These are phyloP conservation scores for Scrobipalpa atriplicella DNA, from an alignment of 2,888 invertebrate genomes.

Conservation along the genomic window DNA sequence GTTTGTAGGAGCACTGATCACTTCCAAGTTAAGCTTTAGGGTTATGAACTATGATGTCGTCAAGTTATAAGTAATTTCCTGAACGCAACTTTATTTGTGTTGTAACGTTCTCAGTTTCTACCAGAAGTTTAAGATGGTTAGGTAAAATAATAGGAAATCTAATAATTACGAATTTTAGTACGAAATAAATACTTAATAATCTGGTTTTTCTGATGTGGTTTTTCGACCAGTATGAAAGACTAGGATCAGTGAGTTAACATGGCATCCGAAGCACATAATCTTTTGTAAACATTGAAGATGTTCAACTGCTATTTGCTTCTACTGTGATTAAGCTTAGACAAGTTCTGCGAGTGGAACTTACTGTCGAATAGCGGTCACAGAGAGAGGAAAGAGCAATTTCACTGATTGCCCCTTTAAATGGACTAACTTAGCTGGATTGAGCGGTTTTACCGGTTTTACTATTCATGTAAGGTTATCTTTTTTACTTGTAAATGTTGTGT, in stretches of 20 bases:
- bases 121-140: no score
- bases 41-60: not conserved
- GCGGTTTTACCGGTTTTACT: not conserved
- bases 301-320: no score
- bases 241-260: no score
- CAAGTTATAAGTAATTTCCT: not conserved
- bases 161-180: no score
- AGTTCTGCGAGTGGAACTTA: not conserved
- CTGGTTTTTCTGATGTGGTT: no score
- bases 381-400: constrained; percentile 27
- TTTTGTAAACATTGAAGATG: no score
- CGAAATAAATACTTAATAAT: no score
- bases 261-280: no score
- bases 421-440: not conserved
- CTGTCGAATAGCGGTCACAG: not conserved
- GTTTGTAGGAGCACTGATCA: not conserved
- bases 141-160: no score
- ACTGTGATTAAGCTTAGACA: not conserved
- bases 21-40: not conserved
- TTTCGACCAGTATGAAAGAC: no score
- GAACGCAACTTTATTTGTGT: not conserved
- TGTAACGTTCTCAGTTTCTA: no score
- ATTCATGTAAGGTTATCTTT: not conserved
- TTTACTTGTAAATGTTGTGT: no score
- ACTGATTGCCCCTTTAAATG: constrained; percentile 12